Evolutionary conservation across 2,888 invertebrate species (phyloP).

Genomic region (Apoda limacodes): DNA sequence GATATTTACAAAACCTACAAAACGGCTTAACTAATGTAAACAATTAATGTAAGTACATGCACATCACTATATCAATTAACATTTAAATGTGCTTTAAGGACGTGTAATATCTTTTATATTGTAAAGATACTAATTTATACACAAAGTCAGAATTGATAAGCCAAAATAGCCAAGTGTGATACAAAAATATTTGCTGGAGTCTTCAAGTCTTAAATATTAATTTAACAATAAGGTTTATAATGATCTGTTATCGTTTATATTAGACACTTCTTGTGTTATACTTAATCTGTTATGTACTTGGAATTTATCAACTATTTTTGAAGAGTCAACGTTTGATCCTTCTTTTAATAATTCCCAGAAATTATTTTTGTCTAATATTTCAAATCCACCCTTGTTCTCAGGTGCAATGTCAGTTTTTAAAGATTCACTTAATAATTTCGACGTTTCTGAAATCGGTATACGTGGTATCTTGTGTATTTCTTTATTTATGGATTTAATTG

Average conservation of each 20-base stretch:
- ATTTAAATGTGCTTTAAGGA: conserved; percentile 46
- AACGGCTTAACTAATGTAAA: conserved; percentile 33
- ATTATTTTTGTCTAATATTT: conserved; percentile 70
- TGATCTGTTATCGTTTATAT: conserved; percentile 46
- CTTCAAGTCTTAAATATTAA: conserved; percentile 61
- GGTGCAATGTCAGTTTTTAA: conserved; percentile 50
- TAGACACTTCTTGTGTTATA: conserved; percentile 35
- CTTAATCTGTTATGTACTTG: conserved; percentile 42
- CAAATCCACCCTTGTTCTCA: conserved; percentile 64
- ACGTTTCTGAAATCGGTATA: conserved; percentile 61
- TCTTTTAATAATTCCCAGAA: conserved; percentile 74
- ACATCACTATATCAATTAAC: conserved; percentile 43
- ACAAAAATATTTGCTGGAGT: conserved; percentile 64
- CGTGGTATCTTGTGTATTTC: conserved; percentile 63
- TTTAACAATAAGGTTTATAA: conserved; percentile 60
- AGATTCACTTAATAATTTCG: conserved; percentile 38
- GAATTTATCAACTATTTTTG: conserved; percentile 49
- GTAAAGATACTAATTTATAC: conserved; percentile 14
- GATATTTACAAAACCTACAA: conserved; percentile 50
- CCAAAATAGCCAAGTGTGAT: conserved; percentile 33
- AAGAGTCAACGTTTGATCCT: conserved; percentile 41
- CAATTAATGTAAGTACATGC: conserved; percentile 42
- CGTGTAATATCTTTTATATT: conserved; percentile 10
- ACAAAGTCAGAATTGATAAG: conserved; percentile 24
- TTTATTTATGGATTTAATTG: conserved; percentile 59